Evolutionary conservation across 2,888 invertebrate genomes (phyloP).

Genomic region (Papilio elwesi): DNA sequence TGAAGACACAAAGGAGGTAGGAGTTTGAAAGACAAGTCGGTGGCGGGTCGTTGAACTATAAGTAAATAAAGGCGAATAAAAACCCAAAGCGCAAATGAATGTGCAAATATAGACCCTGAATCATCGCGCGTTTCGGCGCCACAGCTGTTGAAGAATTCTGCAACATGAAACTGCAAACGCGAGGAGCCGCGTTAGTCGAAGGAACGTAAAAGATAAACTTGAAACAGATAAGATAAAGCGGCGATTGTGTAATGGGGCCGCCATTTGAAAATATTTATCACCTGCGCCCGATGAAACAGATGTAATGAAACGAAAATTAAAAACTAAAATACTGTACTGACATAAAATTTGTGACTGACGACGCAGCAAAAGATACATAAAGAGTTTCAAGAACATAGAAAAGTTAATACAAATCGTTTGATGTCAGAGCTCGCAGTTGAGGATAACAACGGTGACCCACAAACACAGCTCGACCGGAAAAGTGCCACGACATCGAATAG

Average conservation of each 20-base stretch:
- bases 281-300: background rate
- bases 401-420: too few species aligned
- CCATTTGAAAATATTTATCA: conserved; percentile 30
- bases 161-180: background rate
- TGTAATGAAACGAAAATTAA: background rate
- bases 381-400: too few species aligned
- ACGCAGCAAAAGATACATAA: too few species aligned
- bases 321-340: background rate
- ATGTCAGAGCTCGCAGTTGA: too few species aligned
- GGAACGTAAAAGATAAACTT: conserved; percentile 9
- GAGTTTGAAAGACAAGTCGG: conserved; percentile 1
- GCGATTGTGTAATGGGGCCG: conserved; percentile 20
- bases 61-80: conserved; percentile 13
- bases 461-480: too few species aligned
- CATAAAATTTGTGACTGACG: too few species aligned
- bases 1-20: conserved; percentile 9
- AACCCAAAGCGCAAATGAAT: conserved; percentile 21
- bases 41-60: conserved; percentile 26
- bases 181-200: conserved; percentile 11
- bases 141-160: background rate
- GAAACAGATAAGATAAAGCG: conserved; percentile 24
- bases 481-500: too few species aligned
- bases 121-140: conserved; percentile 6
- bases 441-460: too few species aligned
- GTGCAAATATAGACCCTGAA: conserved; percentile 32